phyloP scores from a whole-genome alignment of 2,797 vertebrate species.

The Thunnus albacares region DNA sequence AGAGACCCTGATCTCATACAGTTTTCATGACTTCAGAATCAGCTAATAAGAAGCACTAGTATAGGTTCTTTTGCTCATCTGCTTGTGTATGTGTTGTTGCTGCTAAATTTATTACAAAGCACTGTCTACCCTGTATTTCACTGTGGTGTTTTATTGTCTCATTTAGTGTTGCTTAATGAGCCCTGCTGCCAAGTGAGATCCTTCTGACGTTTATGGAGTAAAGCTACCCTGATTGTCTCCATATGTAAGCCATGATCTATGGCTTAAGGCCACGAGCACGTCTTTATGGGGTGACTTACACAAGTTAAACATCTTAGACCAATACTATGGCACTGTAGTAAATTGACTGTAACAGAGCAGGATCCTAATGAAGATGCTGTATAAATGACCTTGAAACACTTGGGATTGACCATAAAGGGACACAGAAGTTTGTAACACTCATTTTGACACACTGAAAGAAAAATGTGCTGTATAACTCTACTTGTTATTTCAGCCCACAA shows the following conservation, averaged over 20 bases:
- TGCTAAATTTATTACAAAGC: conserved; percentile 8
- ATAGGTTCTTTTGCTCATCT: not conserved
- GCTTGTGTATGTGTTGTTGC: not conserved
- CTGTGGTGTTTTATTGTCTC: conserved; percentile 30
- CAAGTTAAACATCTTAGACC: conserved; percentile 48
- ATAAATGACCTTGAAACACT: conserved; percentile 13
- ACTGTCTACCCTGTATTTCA: conserved; percentile 4
- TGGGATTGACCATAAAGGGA: conserved; percentile 27
- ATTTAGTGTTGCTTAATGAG: conserved; percentile 56
- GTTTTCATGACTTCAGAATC: conserved; percentile 32
- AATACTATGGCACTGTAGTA: conserved; percentile 16
- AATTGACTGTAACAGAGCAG: conserved; percentile 47
- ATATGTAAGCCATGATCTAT: conserved; percentile 64
- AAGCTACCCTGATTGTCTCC: conserved; percentile 71
- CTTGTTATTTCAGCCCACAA: conserved; percentile 43
- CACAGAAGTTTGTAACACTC: conserved; percentile 22
- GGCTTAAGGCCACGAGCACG: conserved; percentile 37
- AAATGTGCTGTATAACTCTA: not conserved
- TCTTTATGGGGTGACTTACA: conserved; percentile 51
- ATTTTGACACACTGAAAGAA: not conserved
- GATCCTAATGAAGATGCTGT: conserved; percentile 19
- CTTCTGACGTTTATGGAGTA: conserved; percentile 62
- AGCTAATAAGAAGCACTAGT: not conserved
- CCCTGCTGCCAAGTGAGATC: conserved; percentile 33
- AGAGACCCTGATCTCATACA: not conserved